Evolutionary conservation across 1,140 invertebrate species (phyloP), one percentile per base, ranked within the genome.

Genomic region (Wiebesia pumilae): DNA sequence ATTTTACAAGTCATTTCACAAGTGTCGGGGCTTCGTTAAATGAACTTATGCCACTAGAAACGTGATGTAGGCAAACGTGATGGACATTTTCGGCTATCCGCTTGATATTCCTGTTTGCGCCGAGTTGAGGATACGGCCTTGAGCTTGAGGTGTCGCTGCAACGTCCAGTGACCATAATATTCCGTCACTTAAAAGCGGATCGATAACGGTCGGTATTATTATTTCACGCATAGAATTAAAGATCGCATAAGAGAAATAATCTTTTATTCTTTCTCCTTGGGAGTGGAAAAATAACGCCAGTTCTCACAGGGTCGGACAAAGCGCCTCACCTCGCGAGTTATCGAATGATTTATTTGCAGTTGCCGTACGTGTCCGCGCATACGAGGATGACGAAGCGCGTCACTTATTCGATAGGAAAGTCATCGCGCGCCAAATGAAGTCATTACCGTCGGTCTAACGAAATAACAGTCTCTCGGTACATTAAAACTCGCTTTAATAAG

Each of bases 111-210:
- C 62, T 80, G 54, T 80, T 82, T 86, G 33, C 79, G 77, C 79
- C 51, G 81, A 71, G 30, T 38, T 40, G 84, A 51, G 21, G 35
- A 40, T 58, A 38, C 65, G 82, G 67, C 79, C 84, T 85, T 85
- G 84, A 80, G 71, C 84, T 85, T 81, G 84, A 85, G 81, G 81
- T 75, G 81, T 81, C 84, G 47, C 69, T 71, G 47, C 35, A 81
- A 81, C 35, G 47, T 58, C 84, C 16, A 85, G 24, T 71, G 65
- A 85, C 58, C 67, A 69, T 14, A 35, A 47, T 73, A 62, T 81
- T 81, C 12, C 38, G 30, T 77, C 40, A 30, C n/a, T 51, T 30
- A 21, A 14, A 19, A 58, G 30, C 0, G 4, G 77, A 79, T 58
- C 10, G 30, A 51, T 58, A 54, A 79, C 47, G n/a, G 47, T 35